Evolutionary conservation across 1,140 invertebrate species (phyloP).

Genomic region (Dreissena rostriformis): DNA sequence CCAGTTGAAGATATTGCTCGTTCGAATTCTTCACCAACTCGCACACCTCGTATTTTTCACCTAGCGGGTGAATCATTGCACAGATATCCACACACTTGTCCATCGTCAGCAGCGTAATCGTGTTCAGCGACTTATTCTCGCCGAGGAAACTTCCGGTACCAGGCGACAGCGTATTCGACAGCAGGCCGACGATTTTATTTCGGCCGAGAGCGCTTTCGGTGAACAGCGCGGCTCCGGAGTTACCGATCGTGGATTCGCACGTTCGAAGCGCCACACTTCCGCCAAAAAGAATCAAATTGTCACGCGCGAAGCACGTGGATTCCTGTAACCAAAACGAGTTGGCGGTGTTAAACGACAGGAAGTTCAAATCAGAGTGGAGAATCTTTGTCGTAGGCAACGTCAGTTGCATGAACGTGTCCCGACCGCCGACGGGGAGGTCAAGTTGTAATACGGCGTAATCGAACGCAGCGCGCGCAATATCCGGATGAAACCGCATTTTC

Average conservation of each 20-base stretch:
- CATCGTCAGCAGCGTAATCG: conserved; percentile 69
- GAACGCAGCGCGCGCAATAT: conserved; percentile 52
- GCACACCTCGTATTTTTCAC: conserved; percentile 62
- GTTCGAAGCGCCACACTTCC: conserved; percentile 66
- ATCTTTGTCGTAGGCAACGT: conserved; percentile 61
- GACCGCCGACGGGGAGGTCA: conserved; percentile 60
- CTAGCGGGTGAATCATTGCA: conserved; percentile 60
- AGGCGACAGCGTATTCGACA: conserved; percentile 64
- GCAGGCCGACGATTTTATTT: conserved; percentile 65
- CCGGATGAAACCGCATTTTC: conserved; percentile 30
- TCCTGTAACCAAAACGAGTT: conserved; percentile 52
- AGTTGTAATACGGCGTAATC: conserved; percentile 72
- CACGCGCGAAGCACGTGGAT: conserved; percentile 58
- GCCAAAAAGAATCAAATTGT: conserved; percentile 60
- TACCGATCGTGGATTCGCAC: conserved; percentile 68
- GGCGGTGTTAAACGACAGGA: conserved; percentile 65
- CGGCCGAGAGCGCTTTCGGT: conserved; percentile 60
- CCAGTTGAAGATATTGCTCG: conserved; percentile 18
- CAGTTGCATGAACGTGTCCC: conserved; percentile 66
- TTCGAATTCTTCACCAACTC: conserved; percentile 23
- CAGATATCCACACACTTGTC: conserved; percentile 71
- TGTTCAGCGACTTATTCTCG: conserved; percentile 33
- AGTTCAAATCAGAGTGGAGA: conserved; percentile 63
- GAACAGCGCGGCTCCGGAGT: conserved; percentile 71
- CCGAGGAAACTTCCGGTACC: background rate